Conservation (phyloP, 2,888 invertebrate species). For the Pollenia angustigena region DNA sequence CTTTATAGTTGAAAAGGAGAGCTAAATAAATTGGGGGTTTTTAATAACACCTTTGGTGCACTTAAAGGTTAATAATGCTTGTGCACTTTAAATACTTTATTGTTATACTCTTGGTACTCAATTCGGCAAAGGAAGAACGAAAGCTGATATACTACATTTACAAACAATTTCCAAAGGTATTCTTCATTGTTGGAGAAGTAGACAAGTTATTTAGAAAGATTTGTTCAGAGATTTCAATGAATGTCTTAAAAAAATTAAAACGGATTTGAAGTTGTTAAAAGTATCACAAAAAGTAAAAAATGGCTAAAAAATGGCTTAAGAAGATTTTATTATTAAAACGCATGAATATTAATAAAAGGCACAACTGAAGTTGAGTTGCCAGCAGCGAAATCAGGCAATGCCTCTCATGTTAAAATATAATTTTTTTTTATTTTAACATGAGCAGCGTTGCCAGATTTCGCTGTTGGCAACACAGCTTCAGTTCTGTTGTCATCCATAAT, state of each 20-base stretch:
- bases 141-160: constrained; percentile 12
- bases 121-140: constrained; percentile 1
- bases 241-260: background rate
- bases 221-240: constrained; percentile 18
- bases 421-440: no score
- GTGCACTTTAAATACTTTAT: background rate
- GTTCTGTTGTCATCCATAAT: no score
- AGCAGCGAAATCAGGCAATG: no score
- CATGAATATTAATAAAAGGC: no score
- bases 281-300: no score
- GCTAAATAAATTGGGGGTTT: background rate
- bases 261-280: background rate
- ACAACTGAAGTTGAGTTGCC: no score
- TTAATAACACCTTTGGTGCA: background rate
- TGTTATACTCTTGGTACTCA: background rate
- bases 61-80: constrained; percentile 14
- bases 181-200: constrained; percentile 11
- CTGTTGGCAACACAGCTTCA: no score
- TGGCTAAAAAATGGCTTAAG: no score
- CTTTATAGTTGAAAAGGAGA: background rate
- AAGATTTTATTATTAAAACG: no score
- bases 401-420: no score
- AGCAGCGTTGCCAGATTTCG: no score
- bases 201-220: constrained; percentile 20
- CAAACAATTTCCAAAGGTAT: constrained; percentile 30